These are phyloP conservation scores for Monodelphis domestica DNA, from an alignment of 2,797 vertebrate genomes.

Conservation along the genomic window DNA sequence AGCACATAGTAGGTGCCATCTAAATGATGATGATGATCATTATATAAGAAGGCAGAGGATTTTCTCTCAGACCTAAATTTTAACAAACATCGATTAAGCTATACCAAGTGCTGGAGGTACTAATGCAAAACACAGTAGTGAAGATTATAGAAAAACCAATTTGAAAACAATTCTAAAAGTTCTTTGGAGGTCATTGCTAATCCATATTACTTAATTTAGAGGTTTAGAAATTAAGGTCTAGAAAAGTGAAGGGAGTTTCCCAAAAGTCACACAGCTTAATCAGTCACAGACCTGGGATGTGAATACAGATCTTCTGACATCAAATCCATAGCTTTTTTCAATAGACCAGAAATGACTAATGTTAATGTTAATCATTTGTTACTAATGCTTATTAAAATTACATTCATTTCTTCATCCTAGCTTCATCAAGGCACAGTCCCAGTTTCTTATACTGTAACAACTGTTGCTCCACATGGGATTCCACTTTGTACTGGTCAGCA, in stretches of 20 bases:
- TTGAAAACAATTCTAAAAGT: not conserved
- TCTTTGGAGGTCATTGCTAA: not conserved
- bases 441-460: constrained; percentile 96
- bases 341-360: not conserved
- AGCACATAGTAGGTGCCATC: not conserved
- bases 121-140: not conserved
- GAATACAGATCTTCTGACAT: not conserved
- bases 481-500: constrained; percentile 96
- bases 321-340: not conserved
- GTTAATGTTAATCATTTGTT: constrained; percentile 55
- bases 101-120: not conserved
- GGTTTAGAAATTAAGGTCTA: not conserved
- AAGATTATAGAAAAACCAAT: not conserved
- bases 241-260: not conserved
- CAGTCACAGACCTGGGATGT: not conserved
- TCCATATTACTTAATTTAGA: not conserved
- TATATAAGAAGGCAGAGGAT: not conserved
- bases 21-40: not conserved
- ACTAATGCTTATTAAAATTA: constrained; percentile 23
- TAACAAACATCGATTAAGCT: not conserved
- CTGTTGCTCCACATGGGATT: constrained; percentile 94
- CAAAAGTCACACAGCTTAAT: not conserved
- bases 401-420: constrained; percentile 81
- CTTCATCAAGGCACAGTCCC: constrained; percentile 95
- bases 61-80: not conserved